Percentiles rank a stretch among this genome's conserved stretches.
phyloP scores from a whole-genome alignment of 2,888 invertebrate species.

The Cephus rjabovi region DNA sequence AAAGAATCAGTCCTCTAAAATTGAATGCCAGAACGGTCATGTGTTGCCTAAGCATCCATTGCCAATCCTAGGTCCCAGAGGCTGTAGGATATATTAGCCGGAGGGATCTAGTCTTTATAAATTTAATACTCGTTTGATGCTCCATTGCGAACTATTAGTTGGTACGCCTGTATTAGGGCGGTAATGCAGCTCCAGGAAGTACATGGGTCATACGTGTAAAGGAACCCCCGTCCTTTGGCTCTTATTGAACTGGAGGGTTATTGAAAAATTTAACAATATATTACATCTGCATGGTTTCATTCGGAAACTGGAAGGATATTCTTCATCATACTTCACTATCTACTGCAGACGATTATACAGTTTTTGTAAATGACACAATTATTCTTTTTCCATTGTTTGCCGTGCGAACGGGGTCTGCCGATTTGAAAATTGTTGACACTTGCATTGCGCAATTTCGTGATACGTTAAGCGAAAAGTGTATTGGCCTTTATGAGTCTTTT shows the following conservation, averaged over 20 bases:
- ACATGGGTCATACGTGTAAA: not conserved
- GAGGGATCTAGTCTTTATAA: not conserved
- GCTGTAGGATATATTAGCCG: not conserved
- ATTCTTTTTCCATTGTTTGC: not conserved
- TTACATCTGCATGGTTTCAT: not conserved
- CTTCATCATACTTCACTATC: not conserved
- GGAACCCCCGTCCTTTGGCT: not conserved
- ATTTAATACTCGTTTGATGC: not conserved
- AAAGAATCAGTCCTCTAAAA: not conserved
- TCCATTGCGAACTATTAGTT: not conserved
- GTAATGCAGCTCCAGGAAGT: not conserved
- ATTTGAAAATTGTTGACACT: not conserved
- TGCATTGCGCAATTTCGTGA: not conserved
- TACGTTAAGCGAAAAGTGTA: not conserved
- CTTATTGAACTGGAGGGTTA: not conserved
- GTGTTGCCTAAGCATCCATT: not conserved
- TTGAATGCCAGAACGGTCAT: not conserved
- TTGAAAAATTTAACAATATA: not conserved
- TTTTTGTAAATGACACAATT: not conserved
- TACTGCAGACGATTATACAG: not conserved
- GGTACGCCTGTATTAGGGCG: not conserved
- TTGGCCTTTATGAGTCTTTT: not conserved
- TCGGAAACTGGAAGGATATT: not conserved
- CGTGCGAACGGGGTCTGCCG: not conserved
- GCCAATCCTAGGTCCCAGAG: not conserved